Evolutionary conservation across 2,797 vertebrate genomes (phyloP).

Genomic region (Arctocebus calabarensis): DNA sequence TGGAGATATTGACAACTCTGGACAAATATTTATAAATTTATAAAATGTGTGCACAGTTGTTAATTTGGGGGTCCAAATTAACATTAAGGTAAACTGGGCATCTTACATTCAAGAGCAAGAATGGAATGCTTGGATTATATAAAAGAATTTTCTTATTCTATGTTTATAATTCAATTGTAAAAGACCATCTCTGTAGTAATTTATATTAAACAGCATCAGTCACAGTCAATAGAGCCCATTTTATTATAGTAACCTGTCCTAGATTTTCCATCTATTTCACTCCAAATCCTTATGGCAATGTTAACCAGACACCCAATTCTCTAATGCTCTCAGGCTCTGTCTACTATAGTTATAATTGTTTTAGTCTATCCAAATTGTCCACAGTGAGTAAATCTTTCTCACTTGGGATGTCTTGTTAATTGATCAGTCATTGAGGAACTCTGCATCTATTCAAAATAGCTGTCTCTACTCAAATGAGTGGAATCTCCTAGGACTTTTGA

Average conservation of each 20-base stretch:
- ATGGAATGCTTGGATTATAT: background rate
- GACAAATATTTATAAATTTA: slow-evolving; percentile 46
- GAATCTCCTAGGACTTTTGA: background rate
- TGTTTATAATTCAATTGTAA: slow-evolving; percentile 5
- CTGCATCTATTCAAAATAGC: slow-evolving; percentile 39
- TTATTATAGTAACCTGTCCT: background rate
- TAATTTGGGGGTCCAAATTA: background rate
- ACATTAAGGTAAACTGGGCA: slow-evolving; percentile 30
- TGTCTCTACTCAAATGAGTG: background rate
- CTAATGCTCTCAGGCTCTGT: background rate
- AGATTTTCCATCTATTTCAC: slow-evolving; percentile 48
- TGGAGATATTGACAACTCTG: slow-evolving; percentile 5
- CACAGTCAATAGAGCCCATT: background rate
- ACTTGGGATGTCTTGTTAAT: slow-evolving; percentile 13
- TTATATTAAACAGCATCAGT: background rate
- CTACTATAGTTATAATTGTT: slow-evolving; percentile 6
- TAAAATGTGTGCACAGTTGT: background rate
- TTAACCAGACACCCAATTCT: background rate
- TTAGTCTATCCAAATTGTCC: slow-evolving; percentile 26
- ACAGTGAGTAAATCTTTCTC: slow-evolving; percentile 17
- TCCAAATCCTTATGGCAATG: slow-evolving; percentile 1
- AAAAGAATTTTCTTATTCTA: background rate
- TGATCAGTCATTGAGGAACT: background rate
- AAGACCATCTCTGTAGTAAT: slow-evolving; percentile 16
- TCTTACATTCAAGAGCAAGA: background rate